Conservation (phyloP, 2,888 invertebrate genomes). For the Drosophila ustulata region DNA sequence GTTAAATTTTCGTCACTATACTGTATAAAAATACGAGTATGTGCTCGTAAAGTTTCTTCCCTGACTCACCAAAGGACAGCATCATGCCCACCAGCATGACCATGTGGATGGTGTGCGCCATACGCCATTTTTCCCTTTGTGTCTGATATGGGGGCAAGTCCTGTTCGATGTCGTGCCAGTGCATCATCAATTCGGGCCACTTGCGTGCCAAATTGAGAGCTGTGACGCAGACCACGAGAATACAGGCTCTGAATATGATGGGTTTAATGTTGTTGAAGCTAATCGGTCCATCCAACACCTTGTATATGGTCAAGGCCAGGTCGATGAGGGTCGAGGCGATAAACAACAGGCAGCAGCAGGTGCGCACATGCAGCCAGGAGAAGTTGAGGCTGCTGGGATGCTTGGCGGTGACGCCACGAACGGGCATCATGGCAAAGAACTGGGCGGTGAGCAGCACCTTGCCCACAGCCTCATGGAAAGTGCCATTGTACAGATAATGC, state of each 20-base stretch:
- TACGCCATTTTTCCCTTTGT: slow-evolving; percentile 77
- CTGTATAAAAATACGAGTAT: too few relatives aligned
- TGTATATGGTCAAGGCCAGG: slow-evolving; percentile 65
- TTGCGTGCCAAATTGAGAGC: slow-evolving; percentile 86
- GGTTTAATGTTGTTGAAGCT: slow-evolving; percentile 82
- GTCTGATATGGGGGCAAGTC: slow-evolving; percentile 82
- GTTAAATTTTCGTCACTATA: too few relatives aligned
- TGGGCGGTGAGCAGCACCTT: slow-evolving; percentile 85
- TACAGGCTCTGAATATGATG: slow-evolving; percentile 81
- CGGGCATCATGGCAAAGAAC: slow-evolving; percentile 86
- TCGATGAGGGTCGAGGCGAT: slow-evolving; percentile 61
- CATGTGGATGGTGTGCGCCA: slow-evolving; percentile 85
- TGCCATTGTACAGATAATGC: slow-evolving; percentile 80
- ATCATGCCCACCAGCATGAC: slow-evolving; percentile 85
- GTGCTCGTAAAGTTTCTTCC: background rate
- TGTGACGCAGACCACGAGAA: slow-evolving; percentile 66
- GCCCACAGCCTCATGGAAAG: slow-evolving; percentile 83
- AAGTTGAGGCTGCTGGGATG: slow-evolving; percentile 85
- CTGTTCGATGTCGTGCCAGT: slow-evolving; percentile 86
- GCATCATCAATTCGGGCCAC: slow-evolving; percentile 86
- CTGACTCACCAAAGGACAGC: slow-evolving; percentile 84
- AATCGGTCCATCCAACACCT: slow-evolving; percentile 70
- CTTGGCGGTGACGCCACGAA: slow-evolving; percentile 85
- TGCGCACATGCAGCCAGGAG: slow-evolving; percentile 80
- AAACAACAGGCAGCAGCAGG: slow-evolving; percentile 72